Evolutionary conservation across 2,888 invertebrate genomes (phyloP).

Genomic region (Catocala nupta): DNA sequence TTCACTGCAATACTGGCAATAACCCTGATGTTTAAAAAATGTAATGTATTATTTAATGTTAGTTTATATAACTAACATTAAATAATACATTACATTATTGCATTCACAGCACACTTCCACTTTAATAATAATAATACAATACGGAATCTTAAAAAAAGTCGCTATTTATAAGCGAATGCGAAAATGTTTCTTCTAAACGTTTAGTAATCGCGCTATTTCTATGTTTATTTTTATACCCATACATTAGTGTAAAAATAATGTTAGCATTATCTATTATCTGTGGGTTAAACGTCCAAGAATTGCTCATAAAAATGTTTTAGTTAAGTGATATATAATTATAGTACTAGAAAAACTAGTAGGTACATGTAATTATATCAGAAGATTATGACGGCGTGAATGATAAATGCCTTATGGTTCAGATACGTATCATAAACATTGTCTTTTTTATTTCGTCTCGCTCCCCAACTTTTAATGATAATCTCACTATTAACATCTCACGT

Average conservation of each 20-base stretch:
- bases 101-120: no score
- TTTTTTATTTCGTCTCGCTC: neutral
- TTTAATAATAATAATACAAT: no score
- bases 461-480: no score
- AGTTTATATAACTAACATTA: no score
- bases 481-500: no score
- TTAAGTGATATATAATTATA: neutral
- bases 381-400: constrained; percentile 4
- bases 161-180: neutral
- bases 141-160: neutral
- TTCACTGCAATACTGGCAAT: no score
- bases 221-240: constrained; percentile 36
- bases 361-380: constrained; percentile 6
- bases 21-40: no score
- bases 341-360: constrained; percentile 1
- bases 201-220: constrained; percentile 4
- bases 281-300: neutral
- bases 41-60: neutral
- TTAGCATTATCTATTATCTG: neutral
- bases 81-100: no score
- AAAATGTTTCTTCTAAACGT: constrained; percentile 22
- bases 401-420: neutral
- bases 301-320: neutral
- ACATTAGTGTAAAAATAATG: constrained; percentile 20
- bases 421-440: neutral